phyloP scores from a whole-genome alignment of 2,888 invertebrate genomes.

The Pelosia muscerda region DNA sequence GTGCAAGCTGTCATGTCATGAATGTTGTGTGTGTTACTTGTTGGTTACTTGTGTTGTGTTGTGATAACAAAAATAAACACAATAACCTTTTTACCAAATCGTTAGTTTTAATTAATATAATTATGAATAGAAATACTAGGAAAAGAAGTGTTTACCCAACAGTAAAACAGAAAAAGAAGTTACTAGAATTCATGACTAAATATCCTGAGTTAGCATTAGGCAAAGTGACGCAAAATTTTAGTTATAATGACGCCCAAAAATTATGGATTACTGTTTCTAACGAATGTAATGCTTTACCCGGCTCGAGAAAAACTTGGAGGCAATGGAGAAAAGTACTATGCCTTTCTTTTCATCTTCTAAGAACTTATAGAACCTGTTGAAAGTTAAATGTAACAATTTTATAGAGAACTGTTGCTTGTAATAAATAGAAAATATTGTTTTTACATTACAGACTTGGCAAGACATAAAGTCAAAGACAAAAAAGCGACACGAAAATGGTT shows the following conservation, averaged over 20 bases:
- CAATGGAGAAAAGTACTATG: constrained; percentile 78
- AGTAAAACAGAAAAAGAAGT: constrained; percentile 74
- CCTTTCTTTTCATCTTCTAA: constrained; percentile 5
- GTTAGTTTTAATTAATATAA: constrained; percentile 3
- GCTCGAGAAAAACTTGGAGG: constrained; percentile 79
- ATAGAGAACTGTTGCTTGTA: neutral
- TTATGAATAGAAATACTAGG: constrained; percentile 69
- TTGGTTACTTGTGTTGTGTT: no score
- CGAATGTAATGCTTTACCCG: constrained; percentile 76
- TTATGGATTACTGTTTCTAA: constrained; percentile 76
- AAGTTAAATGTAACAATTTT: neutral
- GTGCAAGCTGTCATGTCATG: no score
- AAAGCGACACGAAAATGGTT: constrained; percentile 63
- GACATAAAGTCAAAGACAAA: constrained; percentile 75
- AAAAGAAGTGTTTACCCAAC: constrained; percentile 70
- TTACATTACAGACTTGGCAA: constrained; percentile 78
- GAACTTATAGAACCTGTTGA: neutral
- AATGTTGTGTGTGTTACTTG: no score
- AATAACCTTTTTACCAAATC: neutral
- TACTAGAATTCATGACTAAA: constrained; percentile 72
- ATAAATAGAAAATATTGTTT: neutral
- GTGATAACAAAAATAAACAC: neutral
- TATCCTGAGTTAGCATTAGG: constrained; percentile 73
- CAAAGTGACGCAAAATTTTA: constrained; percentile 72
- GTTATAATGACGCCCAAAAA: constrained; percentile 69